These are phyloP conservation scores for Agrotis exclamationis DNA, from an alignment of 2,888 invertebrate genomes.

Conservation along the genomic window DNA sequence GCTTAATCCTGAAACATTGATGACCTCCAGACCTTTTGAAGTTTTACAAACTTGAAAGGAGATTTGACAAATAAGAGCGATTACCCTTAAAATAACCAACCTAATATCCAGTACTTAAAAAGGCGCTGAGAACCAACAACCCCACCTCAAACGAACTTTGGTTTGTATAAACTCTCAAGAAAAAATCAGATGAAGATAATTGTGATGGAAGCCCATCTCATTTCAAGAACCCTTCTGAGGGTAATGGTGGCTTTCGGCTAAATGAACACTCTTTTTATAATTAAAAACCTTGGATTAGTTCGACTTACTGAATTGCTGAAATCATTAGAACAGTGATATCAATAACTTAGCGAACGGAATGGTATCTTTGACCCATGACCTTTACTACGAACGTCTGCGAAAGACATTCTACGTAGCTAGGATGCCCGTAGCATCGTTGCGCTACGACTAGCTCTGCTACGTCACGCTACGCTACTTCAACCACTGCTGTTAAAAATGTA, in stretches of 20 bases:
- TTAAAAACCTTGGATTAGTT: slow-evolving; percentile 26
- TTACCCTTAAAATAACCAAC: slow-evolving; percentile 4
- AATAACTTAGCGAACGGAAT: slow-evolving; percentile 41
- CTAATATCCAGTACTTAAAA: slow-evolving; percentile 6
- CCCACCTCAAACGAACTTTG: background rate
- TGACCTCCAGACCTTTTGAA: slow-evolving; percentile 21
- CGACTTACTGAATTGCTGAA: slow-evolving; percentile 23
- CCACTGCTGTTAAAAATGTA: slow-evolving; percentile 10
- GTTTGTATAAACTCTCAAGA: slow-evolving; percentile 5
- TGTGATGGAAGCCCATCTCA: slow-evolving; percentile 7
- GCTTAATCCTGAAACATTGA: slow-evolving; percentile 47
- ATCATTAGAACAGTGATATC: slow-evolving; percentile 26
- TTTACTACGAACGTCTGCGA: slow-evolving; percentile 35
- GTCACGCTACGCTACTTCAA: slow-evolving; percentile 31
- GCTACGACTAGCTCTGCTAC: slow-evolving; percentile 30
- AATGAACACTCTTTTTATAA: slow-evolving; percentile 24
- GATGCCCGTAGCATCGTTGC: slow-evolving; percentile 23
- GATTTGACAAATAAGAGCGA: slow-evolving; percentile 26
- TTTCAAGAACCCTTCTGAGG: slow-evolving; percentile 11
- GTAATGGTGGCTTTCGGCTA: slow-evolving; percentile 10
- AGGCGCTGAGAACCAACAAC: background rate
- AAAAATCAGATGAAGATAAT: slow-evolving; percentile 14
- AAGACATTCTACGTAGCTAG: slow-evolving; percentile 38
- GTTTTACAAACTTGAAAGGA: slow-evolving; percentile 21
- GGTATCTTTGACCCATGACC: slow-evolving; percentile 51